Conservation (phyloP, 2,113 vertebrate species). For the Coptodon bakossiorum region DNA sequence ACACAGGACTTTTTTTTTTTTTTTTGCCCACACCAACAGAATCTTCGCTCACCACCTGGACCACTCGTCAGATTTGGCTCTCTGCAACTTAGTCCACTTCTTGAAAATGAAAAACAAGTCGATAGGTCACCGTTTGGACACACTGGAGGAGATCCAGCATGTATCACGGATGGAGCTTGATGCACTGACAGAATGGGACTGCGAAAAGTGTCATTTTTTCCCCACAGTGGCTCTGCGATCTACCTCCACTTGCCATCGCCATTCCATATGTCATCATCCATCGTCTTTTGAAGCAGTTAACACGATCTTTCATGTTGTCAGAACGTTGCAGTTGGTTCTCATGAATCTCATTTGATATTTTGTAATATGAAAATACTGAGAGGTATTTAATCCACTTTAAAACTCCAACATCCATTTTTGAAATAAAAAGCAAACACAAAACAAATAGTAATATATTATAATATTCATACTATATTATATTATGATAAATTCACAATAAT, state of each 20-base stretch:
- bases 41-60: neutral
- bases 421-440: neutral
- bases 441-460: neutral
- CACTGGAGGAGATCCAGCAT: neutral
- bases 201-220: neutral
- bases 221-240: neutral
- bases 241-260: neutral
- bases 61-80: neutral
- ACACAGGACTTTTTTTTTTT: fast-evolving
- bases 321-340: neutral
- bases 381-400: neutral
- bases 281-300: neutral
- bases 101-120: neutral
- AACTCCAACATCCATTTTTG: neutral
- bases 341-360: neutral
- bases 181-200: neutral
- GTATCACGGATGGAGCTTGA: neutral
- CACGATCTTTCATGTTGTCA: neutral
- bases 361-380: too few species aligned
- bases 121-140: neutral
- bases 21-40: neutral
- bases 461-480: neutral
- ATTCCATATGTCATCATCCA: neutral
- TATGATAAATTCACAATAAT: neutral
- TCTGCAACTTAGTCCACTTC: neutral